Conservation (phyloP, 1,140 invertebrate genomes). For the Cryptotermes secundus region DNA sequence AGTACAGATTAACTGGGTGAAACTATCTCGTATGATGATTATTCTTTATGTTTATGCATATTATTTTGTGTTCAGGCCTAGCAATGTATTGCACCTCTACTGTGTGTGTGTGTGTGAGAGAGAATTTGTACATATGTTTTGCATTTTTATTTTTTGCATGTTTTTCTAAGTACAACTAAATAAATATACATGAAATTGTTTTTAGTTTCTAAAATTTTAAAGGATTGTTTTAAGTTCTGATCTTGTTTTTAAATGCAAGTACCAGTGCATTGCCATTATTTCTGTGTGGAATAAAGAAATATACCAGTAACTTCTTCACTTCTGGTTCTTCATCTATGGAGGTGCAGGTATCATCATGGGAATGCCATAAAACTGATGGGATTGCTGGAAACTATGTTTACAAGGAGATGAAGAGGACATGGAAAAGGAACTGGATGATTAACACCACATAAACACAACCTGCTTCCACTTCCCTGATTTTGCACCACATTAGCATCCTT, state of each 20-base stretch:
- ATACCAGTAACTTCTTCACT: background rate
- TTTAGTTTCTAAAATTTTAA: background rate
- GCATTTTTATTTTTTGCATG: constrained; percentile 10
- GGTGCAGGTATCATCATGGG: background rate
- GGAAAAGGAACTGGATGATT: background rate
- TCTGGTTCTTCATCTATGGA: constrained; percentile 1
- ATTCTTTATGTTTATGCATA: background rate
- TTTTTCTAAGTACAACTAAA: background rate
- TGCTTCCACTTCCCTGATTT: background rate
- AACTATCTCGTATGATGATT: background rate
- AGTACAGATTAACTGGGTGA: background rate
- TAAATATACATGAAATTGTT: background rate
- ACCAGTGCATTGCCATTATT: constrained; percentile 19
- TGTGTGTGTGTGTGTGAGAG: background rate
- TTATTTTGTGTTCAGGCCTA: background rate
- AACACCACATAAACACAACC: background rate
- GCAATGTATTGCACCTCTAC: background rate
- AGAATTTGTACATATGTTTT: background rate
- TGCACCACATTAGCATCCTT: background rate
- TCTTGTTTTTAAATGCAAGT: background rate
- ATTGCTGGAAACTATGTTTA: background rate
- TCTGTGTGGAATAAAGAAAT: constrained; percentile 4
- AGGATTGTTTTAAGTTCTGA: background rate
- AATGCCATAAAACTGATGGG: background rate
- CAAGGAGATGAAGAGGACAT: background rate